Conservation (phyloP, 1,140 invertebrate species). For the Holcopasites calliopsidis region DNA sequence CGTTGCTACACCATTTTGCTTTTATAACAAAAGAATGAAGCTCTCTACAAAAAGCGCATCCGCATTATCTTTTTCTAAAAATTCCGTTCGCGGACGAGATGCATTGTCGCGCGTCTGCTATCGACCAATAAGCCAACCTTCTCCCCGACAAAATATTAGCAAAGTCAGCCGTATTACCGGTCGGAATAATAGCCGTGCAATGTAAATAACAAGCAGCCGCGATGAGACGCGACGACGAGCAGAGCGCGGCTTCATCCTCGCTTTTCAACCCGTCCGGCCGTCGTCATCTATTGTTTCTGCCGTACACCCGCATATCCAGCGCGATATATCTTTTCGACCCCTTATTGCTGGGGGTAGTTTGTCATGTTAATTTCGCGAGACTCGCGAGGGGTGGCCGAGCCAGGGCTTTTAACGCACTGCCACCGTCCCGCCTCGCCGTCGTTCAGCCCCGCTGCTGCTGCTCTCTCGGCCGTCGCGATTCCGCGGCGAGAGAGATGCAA, state of each 20-base stretch:
- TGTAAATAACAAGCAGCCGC: slow-evolving; percentile 48
- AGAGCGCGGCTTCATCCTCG: slow-evolving; percentile 53
- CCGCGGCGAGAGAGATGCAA: slow-evolving; percentile 71
- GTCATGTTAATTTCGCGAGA: slow-evolving; percentile 80
- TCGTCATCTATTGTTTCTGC: slow-evolving; percentile 78
- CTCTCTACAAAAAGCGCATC: too few relatives aligned
- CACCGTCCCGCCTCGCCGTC: slow-evolving; percentile 67
- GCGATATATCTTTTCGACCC: slow-evolving; percentile 78
- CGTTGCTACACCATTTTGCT: too few relatives aligned
- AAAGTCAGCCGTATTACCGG: slow-evolving; percentile 16
- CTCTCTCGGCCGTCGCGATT: too few relatives aligned
- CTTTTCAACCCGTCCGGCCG: slow-evolving; percentile 35
- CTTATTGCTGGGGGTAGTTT: slow-evolving; percentile 80
- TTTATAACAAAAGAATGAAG: too few relatives aligned
- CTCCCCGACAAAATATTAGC: slow-evolving; percentile 18
- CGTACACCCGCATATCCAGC: slow-evolving; percentile 77
- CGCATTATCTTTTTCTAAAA: too few relatives aligned
- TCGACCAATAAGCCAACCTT: neutral
- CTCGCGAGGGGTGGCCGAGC: slow-evolving; percentile 73
- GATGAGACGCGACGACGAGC: slow-evolving; percentile 8
- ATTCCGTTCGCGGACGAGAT: neutral
- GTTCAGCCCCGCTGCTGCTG: neutral
- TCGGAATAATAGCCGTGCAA: slow-evolving; percentile 24
- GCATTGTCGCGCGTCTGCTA: neutral
- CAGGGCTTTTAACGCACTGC: slow-evolving; percentile 79